Evolutionary conservation across 2,888 invertebrate genomes (phyloP), one percentile per base, ranked within the genome.

Genomic region (Cephus runcator): DNA sequence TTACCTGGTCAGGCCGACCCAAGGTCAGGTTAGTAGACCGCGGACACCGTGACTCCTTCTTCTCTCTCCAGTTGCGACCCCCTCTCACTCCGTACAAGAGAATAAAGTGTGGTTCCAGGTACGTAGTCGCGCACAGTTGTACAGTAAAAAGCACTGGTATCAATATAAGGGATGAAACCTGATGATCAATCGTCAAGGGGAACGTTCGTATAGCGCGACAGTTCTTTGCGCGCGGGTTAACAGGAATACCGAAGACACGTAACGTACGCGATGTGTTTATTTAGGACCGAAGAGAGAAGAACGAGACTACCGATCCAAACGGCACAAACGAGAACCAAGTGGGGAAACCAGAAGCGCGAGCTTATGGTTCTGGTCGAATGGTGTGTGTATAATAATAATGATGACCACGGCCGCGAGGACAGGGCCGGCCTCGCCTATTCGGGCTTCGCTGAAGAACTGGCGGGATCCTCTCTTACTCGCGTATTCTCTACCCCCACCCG

Each of bases 11-110:
- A 83, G 86, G 83, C 86, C 86, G 88, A 87, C 87, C 88, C 90
- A 90, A 91, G 91, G 90, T 90, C 90, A 89, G 88, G 89, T 90
- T 87, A 90, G 86, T 89, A 87, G 88, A 89, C 88, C 88, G 87
- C 83, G 84, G 79, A 83, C 80, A 82, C 81, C 82, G 80, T 78
- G 76, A 82, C 80, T 82, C 81, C 34, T 56, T 69, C 75, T n/a
- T 33, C 33, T 33, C 31, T 33, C 71, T 71, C 4, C 56, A 56
- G 6, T 56, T 23, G 56, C 56, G 23, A 23, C 9, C 56, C 40
- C 4, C 23, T 23, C 9, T 15, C 23, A 9, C 23, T 56, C 56
- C 23, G 56, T 56, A 9, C 56, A 56, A 56, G 23, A 56, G 23
- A 56, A 56, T 56, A 56, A 23, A 23, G 56, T 23, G 23, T 23